phyloP scores from a whole-genome alignment of 1,140 invertebrate species.

The Pachyrhynchus sulphureomaculatus region DNA sequence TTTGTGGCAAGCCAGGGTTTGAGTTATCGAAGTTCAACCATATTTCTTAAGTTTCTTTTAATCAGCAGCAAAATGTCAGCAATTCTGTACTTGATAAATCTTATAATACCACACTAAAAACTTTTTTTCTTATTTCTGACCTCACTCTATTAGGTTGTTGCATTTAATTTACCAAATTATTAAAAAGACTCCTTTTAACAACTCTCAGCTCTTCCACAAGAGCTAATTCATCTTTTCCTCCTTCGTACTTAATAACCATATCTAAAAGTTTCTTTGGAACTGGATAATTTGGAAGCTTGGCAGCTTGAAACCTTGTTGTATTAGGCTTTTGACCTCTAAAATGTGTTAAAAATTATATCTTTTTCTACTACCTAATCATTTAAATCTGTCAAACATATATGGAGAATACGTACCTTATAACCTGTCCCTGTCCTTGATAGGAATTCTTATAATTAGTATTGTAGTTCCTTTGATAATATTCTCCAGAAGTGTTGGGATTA shows the following conservation, averaged over 20 bases:
- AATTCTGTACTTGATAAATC: too few relatives aligned
- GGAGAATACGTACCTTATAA: conserved; percentile 2
- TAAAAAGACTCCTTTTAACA: conserved; percentile 54
- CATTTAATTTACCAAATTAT: conserved; percentile 49
- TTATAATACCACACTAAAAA: too few relatives aligned
- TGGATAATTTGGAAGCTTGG: conserved; percentile 55
- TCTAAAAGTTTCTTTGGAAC: conserved; percentile 61
- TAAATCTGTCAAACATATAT: too few relatives aligned
- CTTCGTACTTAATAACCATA: conserved; percentile 41
- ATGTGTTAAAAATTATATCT: too few relatives aligned
- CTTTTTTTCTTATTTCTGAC: too few relatives aligned
- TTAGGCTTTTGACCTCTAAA: conserved; percentile 47
- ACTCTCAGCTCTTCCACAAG: conserved; percentile 47
- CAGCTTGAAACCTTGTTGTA: conserved; percentile 57
- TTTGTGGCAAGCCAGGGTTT: too few relatives aligned
- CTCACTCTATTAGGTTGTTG: too few relatives aligned
- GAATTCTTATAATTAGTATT: conserved; percentile 12
- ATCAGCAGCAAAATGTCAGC: too few relatives aligned
- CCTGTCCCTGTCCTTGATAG: not conserved
- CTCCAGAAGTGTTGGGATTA: conserved; percentile 24
- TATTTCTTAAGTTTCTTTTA: too few relatives aligned
- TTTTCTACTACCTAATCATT: too few relatives aligned
- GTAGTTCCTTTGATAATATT: conserved; percentile 23
- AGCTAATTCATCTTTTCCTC: not conserved
- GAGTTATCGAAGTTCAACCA: too few relatives aligned